These are phyloP conservation scores for Lacanobia oleracea DNA, from an alignment of 2,888 invertebrate species.

Conservation along the genomic window DNA sequence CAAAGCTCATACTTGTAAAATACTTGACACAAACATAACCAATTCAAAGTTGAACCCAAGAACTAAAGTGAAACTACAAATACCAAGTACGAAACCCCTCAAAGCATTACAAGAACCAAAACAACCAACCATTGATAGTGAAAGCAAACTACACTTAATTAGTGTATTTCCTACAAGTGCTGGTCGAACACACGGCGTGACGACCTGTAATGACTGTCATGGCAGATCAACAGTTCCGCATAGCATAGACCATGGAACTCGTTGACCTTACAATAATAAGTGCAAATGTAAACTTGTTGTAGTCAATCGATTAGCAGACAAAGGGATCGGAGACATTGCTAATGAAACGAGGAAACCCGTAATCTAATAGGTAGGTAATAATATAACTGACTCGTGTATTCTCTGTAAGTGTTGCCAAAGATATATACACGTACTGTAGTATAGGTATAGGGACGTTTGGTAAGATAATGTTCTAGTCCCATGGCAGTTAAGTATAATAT, in stretches of 20 bases:
- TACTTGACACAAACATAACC: not conserved
- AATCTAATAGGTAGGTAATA: not conserved
- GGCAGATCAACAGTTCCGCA: conserved; percentile 46
- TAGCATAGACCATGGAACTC: conserved; percentile 39
- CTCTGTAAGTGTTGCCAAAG: not conserved
- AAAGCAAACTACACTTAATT: conserved; percentile 50
- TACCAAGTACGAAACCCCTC: not conserved
- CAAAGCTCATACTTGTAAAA: no score
- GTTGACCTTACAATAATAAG: conserved; percentile 60
- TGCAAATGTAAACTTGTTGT: conserved; percentile 37
- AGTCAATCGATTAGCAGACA: conserved; percentile 47
- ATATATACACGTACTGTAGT: not conserved
- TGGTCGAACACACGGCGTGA: conserved; percentile 47
- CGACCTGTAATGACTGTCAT: conserved; percentile 47
- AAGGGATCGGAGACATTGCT: conserved; percentile 33
- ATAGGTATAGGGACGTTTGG: not conserved
- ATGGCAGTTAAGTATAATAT: no score
- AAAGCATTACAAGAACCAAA: not conserved
- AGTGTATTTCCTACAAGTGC: conserved; percentile 56
- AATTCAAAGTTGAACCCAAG: not conserved
- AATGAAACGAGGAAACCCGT: conserved; percentile 37
- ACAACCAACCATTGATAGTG: conserved; percentile 36
- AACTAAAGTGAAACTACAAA: conserved; percentile 10
- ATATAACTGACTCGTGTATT: not conserved
- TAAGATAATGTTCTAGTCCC: no score